phyloP scores from a whole-genome alignment of 1,140 invertebrate species.

The Littorina saxatilis region DNA sequence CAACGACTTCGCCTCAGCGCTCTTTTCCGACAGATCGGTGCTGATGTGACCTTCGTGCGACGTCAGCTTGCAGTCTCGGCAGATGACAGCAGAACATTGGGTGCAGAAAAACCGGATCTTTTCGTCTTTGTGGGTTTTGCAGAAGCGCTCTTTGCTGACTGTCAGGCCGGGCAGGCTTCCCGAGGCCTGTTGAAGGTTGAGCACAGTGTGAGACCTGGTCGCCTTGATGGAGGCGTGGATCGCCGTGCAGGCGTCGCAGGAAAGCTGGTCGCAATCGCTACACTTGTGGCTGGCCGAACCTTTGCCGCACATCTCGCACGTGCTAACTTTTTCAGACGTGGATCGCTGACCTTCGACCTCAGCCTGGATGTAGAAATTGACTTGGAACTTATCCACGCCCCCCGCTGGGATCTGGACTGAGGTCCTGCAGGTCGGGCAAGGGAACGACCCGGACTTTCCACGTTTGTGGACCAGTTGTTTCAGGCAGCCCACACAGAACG shows the following conservation, averaged over 20 bases:
- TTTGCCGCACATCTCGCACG: constrained; percentile 11
- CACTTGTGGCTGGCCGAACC: constrained; percentile 12
- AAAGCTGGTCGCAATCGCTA: constrained; percentile 28
- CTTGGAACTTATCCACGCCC: constrained; percentile 32
- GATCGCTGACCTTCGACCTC: not conserved
- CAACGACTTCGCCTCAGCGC: not conserved
- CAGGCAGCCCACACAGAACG: constrained; percentile 37
- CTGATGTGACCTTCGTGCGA: constrained; percentile 37
- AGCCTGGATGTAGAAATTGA: constrained; percentile 41
- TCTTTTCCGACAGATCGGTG: constrained; percentile 8
- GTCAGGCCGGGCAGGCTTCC: not conserved
- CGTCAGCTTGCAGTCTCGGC: constrained; percentile 40
- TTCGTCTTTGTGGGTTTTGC: constrained; percentile 23
- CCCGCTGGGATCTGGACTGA: constrained; percentile 18
- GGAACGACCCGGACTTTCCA: not conserved
- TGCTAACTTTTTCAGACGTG: too few relatives aligned
- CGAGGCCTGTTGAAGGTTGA: not conserved
- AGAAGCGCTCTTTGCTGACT: constrained; percentile 9
- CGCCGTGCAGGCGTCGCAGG: constrained; percentile 25
- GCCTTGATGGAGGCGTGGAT: constrained; percentile 16
- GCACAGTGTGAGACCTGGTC: constrained; percentile 30
- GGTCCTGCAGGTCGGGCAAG: constrained; percentile 36
- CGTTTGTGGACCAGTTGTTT: not conserved
- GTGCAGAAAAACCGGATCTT: constrained; percentile 35
- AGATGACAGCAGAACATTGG: constrained; percentile 19